These are phyloP conservation scores for Tapera naevia DNA, from an alignment of 2,797 vertebrate genomes.

Conservation along the genomic window DNA sequence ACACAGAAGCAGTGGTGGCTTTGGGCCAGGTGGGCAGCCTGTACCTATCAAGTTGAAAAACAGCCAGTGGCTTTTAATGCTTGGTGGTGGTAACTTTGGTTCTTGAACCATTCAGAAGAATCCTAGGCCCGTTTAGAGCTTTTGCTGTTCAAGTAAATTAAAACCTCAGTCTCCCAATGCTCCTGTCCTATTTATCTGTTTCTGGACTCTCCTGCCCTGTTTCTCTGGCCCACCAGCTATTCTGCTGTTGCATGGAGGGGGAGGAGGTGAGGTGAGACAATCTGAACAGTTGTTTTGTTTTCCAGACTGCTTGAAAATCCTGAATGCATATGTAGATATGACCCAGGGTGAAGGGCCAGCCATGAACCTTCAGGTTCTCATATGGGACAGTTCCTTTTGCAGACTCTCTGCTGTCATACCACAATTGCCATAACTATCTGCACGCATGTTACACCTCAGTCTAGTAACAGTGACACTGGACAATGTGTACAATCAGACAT, in stretches of 20 bases:
- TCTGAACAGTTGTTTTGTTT: neutral
- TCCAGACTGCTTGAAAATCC: neutral
- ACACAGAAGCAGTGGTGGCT: neutral
- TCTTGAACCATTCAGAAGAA: neutral
- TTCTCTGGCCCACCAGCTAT: neutral
- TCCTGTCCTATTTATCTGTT: constrained; percentile 36
- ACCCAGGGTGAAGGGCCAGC: neutral
- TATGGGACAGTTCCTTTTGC: neutral
- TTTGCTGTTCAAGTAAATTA: neutral
- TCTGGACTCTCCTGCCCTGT: constrained; percentile 2
- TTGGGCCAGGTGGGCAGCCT: neutral
- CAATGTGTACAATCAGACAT: neutral
- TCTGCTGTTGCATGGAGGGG: neutral
- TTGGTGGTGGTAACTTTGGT: neutral
- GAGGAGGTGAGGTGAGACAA: neutral
- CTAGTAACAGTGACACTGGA: neutral
- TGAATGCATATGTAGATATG: neutral
- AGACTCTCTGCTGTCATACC: neutral
- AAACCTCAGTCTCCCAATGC: neutral
- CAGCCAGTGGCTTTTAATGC: neutral
- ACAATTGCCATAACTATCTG: neutral
- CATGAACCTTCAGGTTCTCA: neutral
- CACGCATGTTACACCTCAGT: neutral
- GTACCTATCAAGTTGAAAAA: neutral
- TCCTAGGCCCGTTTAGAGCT: neutral